Evolutionary conservation across 1,140 invertebrate genomes (phyloP), one percentile per base, ranked within the genome.

Genomic region (Armadillidium nasatum): DNA sequence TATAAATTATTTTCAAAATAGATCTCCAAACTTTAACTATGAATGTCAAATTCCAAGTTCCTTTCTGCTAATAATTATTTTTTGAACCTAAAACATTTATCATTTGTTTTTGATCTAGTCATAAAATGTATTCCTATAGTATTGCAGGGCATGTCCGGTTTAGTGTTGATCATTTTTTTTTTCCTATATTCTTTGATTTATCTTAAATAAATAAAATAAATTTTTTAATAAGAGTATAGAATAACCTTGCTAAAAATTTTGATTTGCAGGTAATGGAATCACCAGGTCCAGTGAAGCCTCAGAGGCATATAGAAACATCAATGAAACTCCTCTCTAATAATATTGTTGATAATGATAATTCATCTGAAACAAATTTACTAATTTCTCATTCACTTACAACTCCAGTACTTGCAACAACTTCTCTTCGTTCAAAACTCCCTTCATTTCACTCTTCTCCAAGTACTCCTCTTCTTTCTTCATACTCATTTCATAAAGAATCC

Each of bases 251-350:
- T 2, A 60, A 60, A 60, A 13, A 2, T 19, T 23, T 71, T 74
- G 13, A 43, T 19, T 68, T 19, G 7, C 78, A 85, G 85, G 84
- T 87, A 3, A 75, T 87, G 69, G 77, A 84, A 72, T 85, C 84
- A 76, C 83, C 84, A 68, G 85, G 85, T 15, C 85, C 86, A 74
- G 82, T 83, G 72, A 86, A 86, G 78, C 86, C 85, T 10, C 82
- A 83, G 44, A 81, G 85, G 66, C 83, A 81, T 21, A 73, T 71
- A 44, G 72, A 77, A 67, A 74, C 73, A 66, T 72, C 73, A 33
- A 1, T 60, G 11, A 13, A 60, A 60, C 50, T 15, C 11, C 1
- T 4, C 11, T 60, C 50, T 60, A 50, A 70, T 23, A 50, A 70
- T 19, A 46, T 67, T 67, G 70, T 44, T 73, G 76, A 80, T 76